phyloP scores from a whole-genome alignment of 1,140 invertebrate genomes.

The Pteromalus puparum region DNA sequence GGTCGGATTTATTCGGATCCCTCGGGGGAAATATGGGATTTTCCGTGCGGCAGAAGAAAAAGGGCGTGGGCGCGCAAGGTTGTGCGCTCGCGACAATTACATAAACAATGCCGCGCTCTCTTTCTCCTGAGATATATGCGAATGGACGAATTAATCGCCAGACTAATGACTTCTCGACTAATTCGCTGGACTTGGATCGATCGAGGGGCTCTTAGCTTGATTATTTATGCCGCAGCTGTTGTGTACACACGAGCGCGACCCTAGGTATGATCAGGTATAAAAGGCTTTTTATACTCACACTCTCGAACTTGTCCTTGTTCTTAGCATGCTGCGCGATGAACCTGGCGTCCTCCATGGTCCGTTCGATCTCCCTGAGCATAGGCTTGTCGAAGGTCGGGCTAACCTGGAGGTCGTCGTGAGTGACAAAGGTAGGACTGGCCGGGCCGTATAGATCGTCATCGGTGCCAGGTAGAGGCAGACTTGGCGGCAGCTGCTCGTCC shows the following conservation, averaged over 20 bases:
- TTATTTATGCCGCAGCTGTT: too few species aligned
- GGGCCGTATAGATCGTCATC: conserved; percentile 89
- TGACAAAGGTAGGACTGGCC: conserved; percentile 74
- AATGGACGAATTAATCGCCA: too few species aligned
- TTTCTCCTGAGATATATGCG: background rate
- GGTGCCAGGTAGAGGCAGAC: conserved; percentile 82
- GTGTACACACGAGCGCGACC: too few species aligned
- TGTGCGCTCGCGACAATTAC: background rate
- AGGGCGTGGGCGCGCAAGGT: background rate
- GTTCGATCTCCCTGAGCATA: conserved; percentile 86
- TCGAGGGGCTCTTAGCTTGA: too few species aligned
- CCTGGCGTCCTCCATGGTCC: conserved; percentile 90
- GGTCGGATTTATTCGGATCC: conserved; percentile 18
- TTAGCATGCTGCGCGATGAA: conserved; percentile 96
- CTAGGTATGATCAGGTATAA: too few species aligned
- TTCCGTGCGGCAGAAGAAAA: background rate
- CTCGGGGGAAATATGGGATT: background rate
- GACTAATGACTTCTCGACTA: background rate
- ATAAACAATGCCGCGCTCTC: background rate
- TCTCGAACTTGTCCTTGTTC: conserved; percentile 95
- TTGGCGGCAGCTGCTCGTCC: conserved; percentile 67
- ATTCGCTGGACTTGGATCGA: background rate
- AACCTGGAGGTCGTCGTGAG: conserved; percentile 76
- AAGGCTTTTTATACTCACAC: conserved; percentile 80
- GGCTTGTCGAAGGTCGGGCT: conserved; percentile 88